Evolutionary conservation across 2,888 invertebrate species (phyloP), one percentile per base, ranked within the genome.

Genomic region (Lasioglossum leucozonium): DNA sequence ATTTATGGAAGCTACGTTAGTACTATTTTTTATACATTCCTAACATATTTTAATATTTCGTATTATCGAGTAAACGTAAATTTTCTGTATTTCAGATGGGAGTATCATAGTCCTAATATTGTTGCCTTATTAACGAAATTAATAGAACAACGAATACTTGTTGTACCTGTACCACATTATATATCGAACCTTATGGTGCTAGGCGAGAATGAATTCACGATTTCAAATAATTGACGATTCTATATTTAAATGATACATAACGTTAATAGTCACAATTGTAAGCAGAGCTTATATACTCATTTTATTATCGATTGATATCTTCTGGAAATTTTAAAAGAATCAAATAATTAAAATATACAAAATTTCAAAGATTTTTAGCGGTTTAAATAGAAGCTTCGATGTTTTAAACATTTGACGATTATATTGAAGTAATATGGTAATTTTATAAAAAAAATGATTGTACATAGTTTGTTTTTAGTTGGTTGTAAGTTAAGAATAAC

Each of bases 81-180:
- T 79, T 77, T 73, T 62, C 44, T 74, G 65, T 74, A 22, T 89
- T 90, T 77, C 76, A 94, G 94, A 37, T 93, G 93, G 91, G 92
- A 93, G 84, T 94, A 94, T 84, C 91, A 89, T n/a, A 93, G 94
- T 86, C 86, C 65, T 30, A 90, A 92, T 75, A 85, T 94, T 58
- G 88, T 90, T 40, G 77, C 71, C 4, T 91, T 91, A 58, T 80
- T 94, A 55, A 90, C 88, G 26, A 87, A 85, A 81, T 83, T 94
- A 72, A 90, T 91, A 69, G 91, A 91, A 79, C 85, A 87, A 42
- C 79, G 87, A 75, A 84, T 93, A 65, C 47, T 94, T 4, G 58
- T 62, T 37, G 86, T 88, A 79, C 94, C 94, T 80, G 81, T 93
- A 44, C 94, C 94, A 37, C 22, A 75, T 55, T 95, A 94, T 83